phyloP scores from a whole-genome alignment of 2,888 invertebrate genomes.

The Caenorhabditis becei region DNA sequence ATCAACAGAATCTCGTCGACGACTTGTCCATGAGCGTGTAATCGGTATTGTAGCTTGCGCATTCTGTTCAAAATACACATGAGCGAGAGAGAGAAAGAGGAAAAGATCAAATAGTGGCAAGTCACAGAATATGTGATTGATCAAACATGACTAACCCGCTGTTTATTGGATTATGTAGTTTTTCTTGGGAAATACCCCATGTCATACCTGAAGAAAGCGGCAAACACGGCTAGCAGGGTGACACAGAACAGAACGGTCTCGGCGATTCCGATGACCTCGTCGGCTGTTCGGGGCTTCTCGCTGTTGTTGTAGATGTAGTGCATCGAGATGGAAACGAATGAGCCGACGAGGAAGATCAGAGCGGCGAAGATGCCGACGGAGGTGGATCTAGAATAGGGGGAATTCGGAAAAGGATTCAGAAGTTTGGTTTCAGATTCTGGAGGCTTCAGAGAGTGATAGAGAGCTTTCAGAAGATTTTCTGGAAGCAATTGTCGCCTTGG shows the following conservation, averaged over 20 bases:
- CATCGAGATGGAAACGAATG: constrained; percentile 78
- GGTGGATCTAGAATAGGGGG: constrained; percentile 70
- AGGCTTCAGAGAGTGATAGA: too few relatives aligned
- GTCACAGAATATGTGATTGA: constrained; percentile 48
- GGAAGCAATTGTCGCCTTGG: too few relatives aligned
- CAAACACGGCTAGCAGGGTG: constrained; percentile 70
- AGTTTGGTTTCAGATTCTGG: too few relatives aligned
- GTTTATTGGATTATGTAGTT: too few relatives aligned
- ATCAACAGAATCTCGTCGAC: constrained; percentile 60
- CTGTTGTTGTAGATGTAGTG: constrained; percentile 74
- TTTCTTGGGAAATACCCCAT: too few relatives aligned
- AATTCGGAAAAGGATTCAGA: not conserved
- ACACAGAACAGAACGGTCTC: constrained; percentile 74
- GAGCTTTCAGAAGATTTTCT: too few relatives aligned
- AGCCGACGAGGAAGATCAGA: constrained; percentile 75
- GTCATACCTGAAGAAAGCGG: constrained; percentile 74
- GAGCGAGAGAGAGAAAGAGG: not conserved
- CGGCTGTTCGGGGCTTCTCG: constrained; percentile 65
- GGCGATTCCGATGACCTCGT: constrained; percentile 75
- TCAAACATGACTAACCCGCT: constrained; percentile 8
- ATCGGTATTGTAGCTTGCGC: constrained; percentile 58
- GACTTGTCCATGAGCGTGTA: constrained; percentile 63
- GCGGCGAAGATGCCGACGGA: constrained; percentile 79
- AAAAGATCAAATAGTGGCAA: constrained; percentile 24
- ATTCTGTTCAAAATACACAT: constrained; percentile 35